Evolutionary conservation across 2,888 invertebrate genomes (phyloP), one percentile per base, ranked within the genome.

Genomic region (Ligdia adustata): DNA sequence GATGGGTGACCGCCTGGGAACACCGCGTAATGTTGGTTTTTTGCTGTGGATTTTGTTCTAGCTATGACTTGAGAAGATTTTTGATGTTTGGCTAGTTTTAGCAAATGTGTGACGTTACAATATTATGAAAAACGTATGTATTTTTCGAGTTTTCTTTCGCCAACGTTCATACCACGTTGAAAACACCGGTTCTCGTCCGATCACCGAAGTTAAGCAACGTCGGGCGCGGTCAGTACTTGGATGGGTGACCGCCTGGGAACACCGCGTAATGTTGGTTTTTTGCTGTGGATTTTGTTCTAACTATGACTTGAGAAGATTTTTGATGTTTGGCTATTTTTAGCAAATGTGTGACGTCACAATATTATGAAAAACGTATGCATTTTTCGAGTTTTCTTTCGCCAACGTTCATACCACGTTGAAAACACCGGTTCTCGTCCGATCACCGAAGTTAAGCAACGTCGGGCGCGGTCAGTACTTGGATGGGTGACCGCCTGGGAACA

Each of bases 1-100:
- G 83, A 84, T 84, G 85, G 83, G 83, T 84, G 85, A 84, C 83
- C 81, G 80, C 82, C 77, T 82, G 76, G 72, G 75, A 76, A 74
- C 75, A 75, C 73, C 63, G 49, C 66, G 68, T 67, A 66, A 52
- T 52, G 65, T 67, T 68, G 60, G 62, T 60, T 61, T 65, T 64
- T 64, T 61, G 43, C 18, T 16, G 18, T 16, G n/a, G n/a, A n/a
- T n/a, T n/a, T n/a, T n/a, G n/a, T n/a, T n/a, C n/a, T n/a, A n/a
- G n/a, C n/a, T n/a, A n/a, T n/a, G n/a, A n/a, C n/a, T n/a, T n/a
- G n/a, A n/a, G n/a, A n/a, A n/a, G n/a, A n/a, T n/a, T n/a, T n/a
- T n/a, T n/a, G n/a, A n/a, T n/a, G n/a, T n/a, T n/a, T n/a, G n/a
- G n/a, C n/a, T n/a, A n/a, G n/a, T n/a, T n/a, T n/a, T n/a, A n/a